Evolutionary conservation across 1,140 invertebrate species (phyloP).

Genomic region (Pogonognathellus flavescens): DNA sequence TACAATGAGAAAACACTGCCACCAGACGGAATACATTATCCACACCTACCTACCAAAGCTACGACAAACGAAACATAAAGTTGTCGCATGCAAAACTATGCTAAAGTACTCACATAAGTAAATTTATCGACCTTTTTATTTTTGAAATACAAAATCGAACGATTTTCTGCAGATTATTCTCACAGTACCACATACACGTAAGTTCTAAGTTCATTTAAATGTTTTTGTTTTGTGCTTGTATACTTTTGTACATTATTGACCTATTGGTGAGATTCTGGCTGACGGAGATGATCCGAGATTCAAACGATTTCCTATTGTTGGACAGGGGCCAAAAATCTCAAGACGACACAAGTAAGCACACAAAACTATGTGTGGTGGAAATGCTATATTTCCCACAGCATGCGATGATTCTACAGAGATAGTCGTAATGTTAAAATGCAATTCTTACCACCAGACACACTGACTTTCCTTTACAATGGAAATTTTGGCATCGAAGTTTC

Average conservation of each 20-base stretch:
- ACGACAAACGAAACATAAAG: neutral
- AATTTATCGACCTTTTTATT: neutral
- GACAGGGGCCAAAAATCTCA: constrained; percentile 24
- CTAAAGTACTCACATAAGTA: neutral
- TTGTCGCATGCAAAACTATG: neutral
- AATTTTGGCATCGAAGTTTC: no score
- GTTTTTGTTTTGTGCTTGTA: constrained; percentile 28
- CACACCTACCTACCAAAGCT: neutral
- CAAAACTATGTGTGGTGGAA: neutral
- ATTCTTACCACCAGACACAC: no score
- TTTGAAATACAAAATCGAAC: neutral
- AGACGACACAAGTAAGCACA: neutral
- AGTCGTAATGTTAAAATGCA: no score
- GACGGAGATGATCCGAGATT: constrained; percentile 35
- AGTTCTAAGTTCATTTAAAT: constrained; percentile 27
- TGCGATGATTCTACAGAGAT: no score
- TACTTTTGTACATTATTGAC: constrained; percentile 33
- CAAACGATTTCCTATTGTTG: constrained; percentile 48
- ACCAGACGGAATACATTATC: no score
- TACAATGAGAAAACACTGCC: constrained; percentile 18
- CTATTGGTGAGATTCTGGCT: constrained; percentile 31
- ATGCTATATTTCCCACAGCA: no score
- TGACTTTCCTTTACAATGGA: no score
- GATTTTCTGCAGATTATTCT: neutral
- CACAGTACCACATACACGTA: neutral